Evolutionary conservation across 1,140 invertebrate species (phyloP), one percentile per base, ranked within the genome.

Genomic region (Kradibia gibbosae): DNA sequence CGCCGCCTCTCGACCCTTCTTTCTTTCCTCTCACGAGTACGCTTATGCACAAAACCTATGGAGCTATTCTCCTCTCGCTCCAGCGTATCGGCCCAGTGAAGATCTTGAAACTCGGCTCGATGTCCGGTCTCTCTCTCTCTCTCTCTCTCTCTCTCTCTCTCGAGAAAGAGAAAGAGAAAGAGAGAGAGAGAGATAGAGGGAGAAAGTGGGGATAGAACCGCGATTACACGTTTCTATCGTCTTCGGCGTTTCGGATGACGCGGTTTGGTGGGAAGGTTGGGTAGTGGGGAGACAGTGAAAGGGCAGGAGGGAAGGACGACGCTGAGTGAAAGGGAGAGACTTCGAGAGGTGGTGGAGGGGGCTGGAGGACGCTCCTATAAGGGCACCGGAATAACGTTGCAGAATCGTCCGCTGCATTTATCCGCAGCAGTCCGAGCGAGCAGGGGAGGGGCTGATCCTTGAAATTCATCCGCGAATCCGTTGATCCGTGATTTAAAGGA

Each of bases 1-100:
- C 20, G 17, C 60, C 42, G 71, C 83, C 86, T 82, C 81, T 85
- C 82, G 0, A 39, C 60, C 71, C 83, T 85, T 85, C 60, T 60
- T 73, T 67, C 31, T 53, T 20, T 53, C 15, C 31, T 48, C 75
- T 65, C 67, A 3, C 39, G 67, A 15, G 8, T 71, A 55, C 71
- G 20, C 50, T 13, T 36, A 48, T 39, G 7, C 78, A 73, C 70
- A 73, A 62, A 73, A 71, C 77, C 22, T 13, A 50, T 48, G 25
- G 65, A 11, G 13, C 65, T 76, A 67, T 55, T 36, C 65, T 71
- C 75, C 55, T 62, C 60, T 62, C 60, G 11, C 31, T 28, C 11
- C 13, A 20, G n/a, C 15, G 36, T 60, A 39, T 36, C 77, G 72
- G 55, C 78, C 79, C 48, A 60, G 67, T 73, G 78, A 80, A 67